Conservation (phyloP, 35 echinoderm and acorn worm species). For the Apostichopus parvimensis region DNA sequence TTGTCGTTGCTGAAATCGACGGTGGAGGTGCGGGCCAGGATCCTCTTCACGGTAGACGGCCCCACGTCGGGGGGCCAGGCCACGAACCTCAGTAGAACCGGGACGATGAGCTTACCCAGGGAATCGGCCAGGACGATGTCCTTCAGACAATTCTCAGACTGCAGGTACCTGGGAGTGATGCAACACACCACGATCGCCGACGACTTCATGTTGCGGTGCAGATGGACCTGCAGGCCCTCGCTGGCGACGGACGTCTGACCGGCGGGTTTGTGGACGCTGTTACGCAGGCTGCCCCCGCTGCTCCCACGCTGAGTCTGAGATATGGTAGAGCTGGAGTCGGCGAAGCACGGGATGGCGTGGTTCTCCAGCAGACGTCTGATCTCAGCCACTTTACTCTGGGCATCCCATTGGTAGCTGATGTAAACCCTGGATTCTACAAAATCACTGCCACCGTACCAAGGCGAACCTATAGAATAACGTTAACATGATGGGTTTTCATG, state of each 20-base stretch:
- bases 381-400: slow-evolving; percentile 94
- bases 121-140: slow-evolving; percentile 90
- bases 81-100: slow-evolving; percentile 78
- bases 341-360: slow-evolving; percentile 87
- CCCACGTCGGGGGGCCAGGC: slow-evolving; percentile 92
- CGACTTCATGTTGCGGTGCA: slow-evolving; percentile 91
- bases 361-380: slow-evolving; percentile 85
- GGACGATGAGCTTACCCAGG: slow-evolving; percentile 74
- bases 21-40: slow-evolving; percentile 73
- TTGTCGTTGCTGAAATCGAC: slow-evolving; percentile 94
- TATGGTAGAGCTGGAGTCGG: slow-evolving; percentile 89
- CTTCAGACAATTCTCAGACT: slow-evolving; percentile 89
- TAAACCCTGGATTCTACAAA: slow-evolving; percentile 71
- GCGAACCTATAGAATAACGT: slow-evolving; percentile 27
- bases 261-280: background rate
- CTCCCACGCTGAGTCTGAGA: slow-evolving; percentile 66
- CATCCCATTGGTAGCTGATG: slow-evolving; percentile 98
- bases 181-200: slow-evolving; percentile 76
- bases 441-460: slow-evolving; percentile 41
- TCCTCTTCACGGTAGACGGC: slow-evolving; percentile 78
- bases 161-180: slow-evolving; percentile 87
- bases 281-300: slow-evolving; percentile 63
- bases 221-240: slow-evolving; percentile 78
- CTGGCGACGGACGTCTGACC: background rate
- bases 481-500: background rate